Conservation (phyloP, 2,888 invertebrate genomes). For the Megastigmus dorsalis region DNA sequence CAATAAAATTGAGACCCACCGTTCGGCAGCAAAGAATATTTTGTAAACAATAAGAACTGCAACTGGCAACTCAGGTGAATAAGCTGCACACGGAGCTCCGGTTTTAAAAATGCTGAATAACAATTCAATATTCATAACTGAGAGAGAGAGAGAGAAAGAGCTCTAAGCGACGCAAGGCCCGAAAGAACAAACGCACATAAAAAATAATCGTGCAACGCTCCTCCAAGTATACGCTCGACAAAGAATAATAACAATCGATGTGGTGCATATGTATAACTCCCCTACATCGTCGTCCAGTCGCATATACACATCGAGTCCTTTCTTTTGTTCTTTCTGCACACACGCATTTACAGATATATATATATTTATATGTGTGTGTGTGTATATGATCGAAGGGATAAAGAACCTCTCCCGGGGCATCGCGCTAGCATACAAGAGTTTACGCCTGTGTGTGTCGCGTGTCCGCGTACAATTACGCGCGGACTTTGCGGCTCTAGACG, state of each 20-base stretch:
- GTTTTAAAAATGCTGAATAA: no score
- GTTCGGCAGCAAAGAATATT: no score
- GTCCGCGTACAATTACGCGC: conserved; percentile 37
- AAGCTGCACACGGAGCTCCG: no score
- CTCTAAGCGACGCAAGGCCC: not conserved
- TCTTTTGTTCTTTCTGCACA: no score
- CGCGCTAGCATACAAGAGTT: no score
- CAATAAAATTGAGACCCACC: no score
- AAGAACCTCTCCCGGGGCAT: conserved; percentile 5
- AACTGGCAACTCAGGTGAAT: no score
- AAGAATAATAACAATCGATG: not conserved
- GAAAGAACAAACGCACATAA: conserved; percentile 7
- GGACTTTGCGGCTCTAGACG: no score
- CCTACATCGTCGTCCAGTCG: no score
- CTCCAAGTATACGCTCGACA: not conserved
- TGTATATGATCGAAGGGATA: not conserved
- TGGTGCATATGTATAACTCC: not conserved
- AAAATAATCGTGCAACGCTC: not conserved
- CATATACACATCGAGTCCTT: conserved; percentile 4
- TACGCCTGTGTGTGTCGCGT: conserved; percentile 33
- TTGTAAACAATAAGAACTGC: no score
- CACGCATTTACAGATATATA: no score
- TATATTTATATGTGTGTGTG: no score
- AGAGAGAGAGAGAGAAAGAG: not conserved
- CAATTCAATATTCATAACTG: not conserved